A percentile compares a stretch with the other conserved stretches of the same genome.
These are phyloP conservation scores for Petroica traversi DNA, from an alignment of 2,113 vertebrate genomes.

Conservation along the genomic window DNA sequence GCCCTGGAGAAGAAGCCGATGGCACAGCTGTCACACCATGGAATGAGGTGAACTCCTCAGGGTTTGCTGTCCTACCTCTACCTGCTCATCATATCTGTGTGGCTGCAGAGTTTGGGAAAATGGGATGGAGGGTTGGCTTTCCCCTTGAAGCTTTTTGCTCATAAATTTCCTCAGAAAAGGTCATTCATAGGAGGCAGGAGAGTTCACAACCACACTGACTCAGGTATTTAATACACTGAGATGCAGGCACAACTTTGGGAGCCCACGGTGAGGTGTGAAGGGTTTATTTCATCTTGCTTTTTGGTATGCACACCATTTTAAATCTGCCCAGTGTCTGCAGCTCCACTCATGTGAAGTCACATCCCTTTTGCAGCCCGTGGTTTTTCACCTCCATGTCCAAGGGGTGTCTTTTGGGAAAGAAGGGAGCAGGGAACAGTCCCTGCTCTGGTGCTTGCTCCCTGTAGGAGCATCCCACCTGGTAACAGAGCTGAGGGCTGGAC, in stretches of 20 bases:
- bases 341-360: neutral
- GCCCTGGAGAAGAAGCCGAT: neutral
- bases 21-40: neutral
- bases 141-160: neutral
- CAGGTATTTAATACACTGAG: neutral
- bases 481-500: neutral
- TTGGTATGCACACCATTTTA: neutral
- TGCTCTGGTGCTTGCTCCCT: neutral
- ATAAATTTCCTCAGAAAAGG: neutral
- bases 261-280: neutral
- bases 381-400: neutral
- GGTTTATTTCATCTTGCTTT: slow-evolving; percentile 1
- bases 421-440: neutral
- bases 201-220: neutral
- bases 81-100: neutral
- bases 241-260: neutral
- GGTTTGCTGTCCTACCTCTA: neutral
- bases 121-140: neutral
- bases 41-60: neutral
- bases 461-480: neutral
- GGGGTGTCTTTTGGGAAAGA: neutral
- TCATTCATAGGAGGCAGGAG: neutral
- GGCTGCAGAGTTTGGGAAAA: neutral
- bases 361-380: neutral
- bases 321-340: neutral